Evolutionary conservation across 2,888 invertebrate species (phyloP).

Genomic region (Biston betularia): DNA sequence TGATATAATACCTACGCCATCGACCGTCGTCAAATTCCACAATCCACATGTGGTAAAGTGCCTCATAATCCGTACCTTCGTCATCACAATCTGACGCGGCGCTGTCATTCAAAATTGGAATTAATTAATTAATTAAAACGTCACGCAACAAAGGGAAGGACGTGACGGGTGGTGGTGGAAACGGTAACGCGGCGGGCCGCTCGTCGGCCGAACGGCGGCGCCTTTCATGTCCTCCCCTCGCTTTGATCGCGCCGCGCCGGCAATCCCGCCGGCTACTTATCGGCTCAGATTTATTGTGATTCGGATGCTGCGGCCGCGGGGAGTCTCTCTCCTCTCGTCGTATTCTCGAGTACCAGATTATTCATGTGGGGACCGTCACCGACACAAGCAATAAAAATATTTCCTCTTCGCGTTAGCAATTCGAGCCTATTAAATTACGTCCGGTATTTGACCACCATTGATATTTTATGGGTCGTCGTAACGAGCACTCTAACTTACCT

Average conservation of each 20-base stretch:
- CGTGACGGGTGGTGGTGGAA: slow-evolving; percentile 74
- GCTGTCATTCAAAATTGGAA: slow-evolving; percentile 70
- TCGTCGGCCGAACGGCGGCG: slow-evolving; percentile 60
- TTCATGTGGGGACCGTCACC: slow-evolving; percentile 63
- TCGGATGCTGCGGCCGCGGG: slow-evolving; percentile 76
- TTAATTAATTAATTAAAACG: slow-evolving; percentile 83
- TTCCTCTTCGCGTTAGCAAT: slow-evolving; percentile 30
- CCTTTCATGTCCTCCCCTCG: slow-evolving; percentile 79
- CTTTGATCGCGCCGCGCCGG: slow-evolving; percentile 84
- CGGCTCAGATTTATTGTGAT: slow-evolving; percentile 86
- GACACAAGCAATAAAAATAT: slow-evolving; percentile 45
- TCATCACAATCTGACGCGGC: slow-evolving; percentile 63
- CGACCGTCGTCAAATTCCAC: slow-evolving; percentile 43
- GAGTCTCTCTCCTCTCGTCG: slow-evolving; percentile 60
- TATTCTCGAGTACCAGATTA: slow-evolving; percentile 56
- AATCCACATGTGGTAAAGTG: slow-evolving; percentile 21
- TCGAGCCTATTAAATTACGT: slow-evolving; percentile 35
- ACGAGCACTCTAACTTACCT: slow-evolving; percentile 17
- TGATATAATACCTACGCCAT: slow-evolving; percentile 12
- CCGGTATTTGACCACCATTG: slow-evolving; percentile 29
- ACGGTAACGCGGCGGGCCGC: slow-evolving; percentile 52
- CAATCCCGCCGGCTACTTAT: slow-evolving; percentile 84
- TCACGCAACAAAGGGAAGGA: slow-evolving; percentile 53
- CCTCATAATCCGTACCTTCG: slow-evolving; percentile 54
- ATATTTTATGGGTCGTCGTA: slow-evolving; percentile 35